Evolutionary conservation across 53 echinoderm and acorn worm species (phyloP), one percentile per base, ranked within the genome.

Genomic region (Glandiceps talaboti): DNA sequence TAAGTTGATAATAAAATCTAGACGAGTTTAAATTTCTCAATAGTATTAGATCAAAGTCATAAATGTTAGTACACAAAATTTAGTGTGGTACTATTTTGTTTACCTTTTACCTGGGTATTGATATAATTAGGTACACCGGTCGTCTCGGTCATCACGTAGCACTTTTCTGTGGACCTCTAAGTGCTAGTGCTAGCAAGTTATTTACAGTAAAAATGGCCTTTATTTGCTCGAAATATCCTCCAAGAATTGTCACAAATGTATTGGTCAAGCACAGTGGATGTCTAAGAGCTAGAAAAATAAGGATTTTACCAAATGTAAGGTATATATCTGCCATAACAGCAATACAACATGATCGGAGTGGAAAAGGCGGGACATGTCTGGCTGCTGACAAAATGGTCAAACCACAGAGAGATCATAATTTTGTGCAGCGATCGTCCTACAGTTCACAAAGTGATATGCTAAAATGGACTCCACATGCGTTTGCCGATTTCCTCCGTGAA

Each of bases 401-500:
- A n/a, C n/a, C n/a, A n/a, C n/a, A n/a, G n/a, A 6, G 64, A 45
- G 64, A 20, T 20, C 64, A 45, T 45, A 45, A 20, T 45, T 12
- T 12, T 45, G 6, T 45, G 64, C 64, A 45, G 20, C 64, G 64
- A 45, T 6, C 64, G 6, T 20, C 6, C 64, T 45, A 45, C 64
- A 45, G 64, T 20, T 45, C 64, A 20, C 6, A 45, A 20, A 45
- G 20, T 12, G 64, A 45, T 45, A 45, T 89, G n/a, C 83, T 89
- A 1, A 78, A 77, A n/a, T 75, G 82, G 31, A 80, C 82, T 29
- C 89, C 89, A 27, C 85, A 89, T 76, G 80, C 82, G 30, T 89
- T 89, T 76, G 85, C 85, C 27, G 85, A 89, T 73, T 89, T 85
- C 30, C 33, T 89, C 73, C 79, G 77, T 29, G 80, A 82, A 73